Conservation (phyloP, 2,888 invertebrate species). For the Cataglyphis cursor region DNA sequence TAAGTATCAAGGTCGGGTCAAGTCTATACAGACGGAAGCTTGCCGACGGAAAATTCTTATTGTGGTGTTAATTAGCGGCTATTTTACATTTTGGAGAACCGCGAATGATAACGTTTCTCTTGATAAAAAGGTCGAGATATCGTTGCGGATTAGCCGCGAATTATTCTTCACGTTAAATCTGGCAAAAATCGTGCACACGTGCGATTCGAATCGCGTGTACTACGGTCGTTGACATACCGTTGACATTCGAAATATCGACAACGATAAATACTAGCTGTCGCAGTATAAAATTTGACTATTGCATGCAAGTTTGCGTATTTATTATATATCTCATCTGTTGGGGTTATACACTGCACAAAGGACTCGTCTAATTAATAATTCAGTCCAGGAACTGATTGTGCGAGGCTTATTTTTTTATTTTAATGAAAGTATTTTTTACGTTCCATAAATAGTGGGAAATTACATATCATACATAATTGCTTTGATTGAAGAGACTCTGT, state of each 20-base stretch:
- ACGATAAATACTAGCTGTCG: neutral
- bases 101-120: conserved; percentile 49
- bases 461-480: neutral
- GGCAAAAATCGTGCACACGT: conserved; percentile 61
- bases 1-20: conserved; percentile 68
- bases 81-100: conserved; percentile 43
- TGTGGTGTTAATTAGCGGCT: conserved; percentile 62
- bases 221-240: conserved; percentile 55
- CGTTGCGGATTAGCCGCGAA: conserved; percentile 9
- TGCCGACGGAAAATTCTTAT: conserved; percentile 62
- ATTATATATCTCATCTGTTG: neutral
- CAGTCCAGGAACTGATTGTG: neutral
- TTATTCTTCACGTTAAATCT: conserved; percentile 45
- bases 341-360: neutral
- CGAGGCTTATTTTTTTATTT: neutral
- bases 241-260: conserved; percentile 37
- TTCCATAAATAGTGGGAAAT: neutral
- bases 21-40: conserved; percentile 26
- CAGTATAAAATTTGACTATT: neutral
- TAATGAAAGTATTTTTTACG: neutral
- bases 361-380: conserved; percentile 12
- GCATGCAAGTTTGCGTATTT: neutral
- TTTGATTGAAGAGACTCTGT: neutral
- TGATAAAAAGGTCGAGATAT: conserved; percentile 35
- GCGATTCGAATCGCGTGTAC: conserved; percentile 58